These are phyloP conservation scores for Hormaphis cornu DNA, from an alignment of 1,140 invertebrate species.

Conservation along the genomic window DNA sequence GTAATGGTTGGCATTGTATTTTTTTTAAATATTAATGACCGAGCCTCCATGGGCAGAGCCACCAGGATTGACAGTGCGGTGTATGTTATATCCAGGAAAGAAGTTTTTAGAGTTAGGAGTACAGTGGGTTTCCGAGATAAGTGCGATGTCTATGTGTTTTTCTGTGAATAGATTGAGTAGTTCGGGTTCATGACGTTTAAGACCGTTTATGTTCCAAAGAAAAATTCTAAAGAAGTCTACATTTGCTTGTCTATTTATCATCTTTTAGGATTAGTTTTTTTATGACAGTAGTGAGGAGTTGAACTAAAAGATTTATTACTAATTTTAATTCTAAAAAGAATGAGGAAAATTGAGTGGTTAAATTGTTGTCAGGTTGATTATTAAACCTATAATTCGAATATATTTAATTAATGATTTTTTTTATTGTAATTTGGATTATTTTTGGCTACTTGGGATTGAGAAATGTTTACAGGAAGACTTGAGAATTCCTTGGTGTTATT, in stretches of 20 bases:
- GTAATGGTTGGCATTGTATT: not conserved
- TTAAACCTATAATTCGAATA: not conserved
- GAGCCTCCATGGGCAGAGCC: not conserved
- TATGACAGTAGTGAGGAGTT: not conserved
- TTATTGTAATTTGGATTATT: not conserved
- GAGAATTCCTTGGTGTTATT: no score
- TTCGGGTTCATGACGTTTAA: slow-evolving; percentile 33
- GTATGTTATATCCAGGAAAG: not conserved
- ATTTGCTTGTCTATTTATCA: not conserved
- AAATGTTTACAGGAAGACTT: not conserved
- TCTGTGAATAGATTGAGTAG: slow-evolving; percentile 32
- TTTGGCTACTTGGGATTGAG: not conserved
- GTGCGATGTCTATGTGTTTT: slow-evolving; percentile 34
- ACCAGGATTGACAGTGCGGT: not conserved
- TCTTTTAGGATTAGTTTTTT: not conserved
- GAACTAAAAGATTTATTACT: not conserved
- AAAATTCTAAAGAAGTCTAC: not conserved
- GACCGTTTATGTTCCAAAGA: slow-evolving; percentile 34
- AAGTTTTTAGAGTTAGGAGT: not conserved
- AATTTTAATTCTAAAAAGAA: not conserved
- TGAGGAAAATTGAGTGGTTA: not conserved
- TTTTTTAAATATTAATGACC: not conserved
- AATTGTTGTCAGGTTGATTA: not conserved
- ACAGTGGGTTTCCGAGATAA: slow-evolving; percentile 35
- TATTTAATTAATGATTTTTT: not conserved